These are phyloP conservation scores for Megaceryle maxima DNA, from an alignment of 2,113 vertebrate species.

Conservation along the genomic window DNA sequence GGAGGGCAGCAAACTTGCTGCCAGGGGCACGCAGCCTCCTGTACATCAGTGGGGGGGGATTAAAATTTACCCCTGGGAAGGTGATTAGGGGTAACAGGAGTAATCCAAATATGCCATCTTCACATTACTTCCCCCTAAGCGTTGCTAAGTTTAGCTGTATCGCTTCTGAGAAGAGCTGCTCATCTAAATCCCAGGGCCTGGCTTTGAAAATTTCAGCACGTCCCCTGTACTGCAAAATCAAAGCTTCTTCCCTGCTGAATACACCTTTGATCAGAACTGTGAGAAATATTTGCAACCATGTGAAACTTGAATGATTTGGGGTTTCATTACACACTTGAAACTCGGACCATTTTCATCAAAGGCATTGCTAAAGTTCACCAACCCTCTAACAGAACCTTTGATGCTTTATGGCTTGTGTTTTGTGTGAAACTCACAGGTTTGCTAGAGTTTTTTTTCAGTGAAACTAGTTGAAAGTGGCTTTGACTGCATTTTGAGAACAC, in stretches of 20 bases:
- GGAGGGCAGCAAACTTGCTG: neutral
- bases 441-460: neutral
- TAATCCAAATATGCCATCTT: conserved; percentile 9
- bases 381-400: conserved; percentile 59
- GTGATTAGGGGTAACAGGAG: neutral
- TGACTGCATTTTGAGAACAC: conserved; percentile 1
- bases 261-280: conserved; percentile 71
- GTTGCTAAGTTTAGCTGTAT: conserved; percentile 50
- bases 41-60: neutral
- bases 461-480: conserved; percentile 34
- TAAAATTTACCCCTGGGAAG: neutral
- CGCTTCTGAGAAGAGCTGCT: conserved; percentile 43
- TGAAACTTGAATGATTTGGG: conserved; percentile 72
- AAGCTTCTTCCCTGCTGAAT: conserved; percentile 69
- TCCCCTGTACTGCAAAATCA: conserved; percentile 68
- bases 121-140: neutral
- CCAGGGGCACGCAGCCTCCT: neutral
- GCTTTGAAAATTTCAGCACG: conserved; percentile 69
- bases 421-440: conserved; percentile 41
- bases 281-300: conserved; percentile 73
- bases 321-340: conserved; percentile 73
- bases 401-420: conserved; percentile 38
- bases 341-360: conserved; percentile 72
- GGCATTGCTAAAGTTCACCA: conserved; percentile 62
- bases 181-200: conserved; percentile 54